Base-by-base conservation (phyloP, 2,888 invertebrate genomes). In the Leptogaster cylindrica region DNA sequence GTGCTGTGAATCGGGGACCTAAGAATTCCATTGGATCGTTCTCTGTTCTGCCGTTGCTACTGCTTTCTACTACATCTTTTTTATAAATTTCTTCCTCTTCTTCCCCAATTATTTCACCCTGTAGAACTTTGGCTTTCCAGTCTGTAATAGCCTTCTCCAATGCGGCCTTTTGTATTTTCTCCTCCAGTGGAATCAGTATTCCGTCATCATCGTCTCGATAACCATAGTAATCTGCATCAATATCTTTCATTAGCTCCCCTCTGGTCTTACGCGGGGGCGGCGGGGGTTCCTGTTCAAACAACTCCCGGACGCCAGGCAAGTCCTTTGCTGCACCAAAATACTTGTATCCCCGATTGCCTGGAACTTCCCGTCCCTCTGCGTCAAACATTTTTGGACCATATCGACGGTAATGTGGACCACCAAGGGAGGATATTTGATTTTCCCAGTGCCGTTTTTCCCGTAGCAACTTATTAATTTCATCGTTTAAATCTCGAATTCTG, bases 121-220 rank as follows among this genome's bases (percentile, higher is more conserved):
- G 84, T 68, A 82, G 83, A 74, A 83, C 84, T 73, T 83, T 86
- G 73, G 80, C 84, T 73, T 88, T 88, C 93, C 93, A 95, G 73
- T 91, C 89, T 4, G 84, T 83, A 1, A 92, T 84, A 0, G 89
- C 87, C 70, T 74, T 74, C 68, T 76, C 76, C 2, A 77, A 77
- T 84, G 91, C 88, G 76, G 86, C 83, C 75, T 87, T 88, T 83
- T 97, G 95, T 28, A 88, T 88, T 69, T 87, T 87, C 72, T 86
- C 84, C 81, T 99, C 99, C 2, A 95, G 78, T 0, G 97, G 97
- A 70, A 93, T 83, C 46, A 99, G 83, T 61, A 97, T 87, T 0
- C 98, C 98, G 79, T 99, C 99, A 76, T 99, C 99, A 75, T 99
- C 99, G 81, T 99, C 99, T 75, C 97, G 84, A 81, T 97, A 98